phyloP scores from a whole-genome alignment of 2,113 vertebrate genomes.

The Trochalopteron elliotii region DNA sequence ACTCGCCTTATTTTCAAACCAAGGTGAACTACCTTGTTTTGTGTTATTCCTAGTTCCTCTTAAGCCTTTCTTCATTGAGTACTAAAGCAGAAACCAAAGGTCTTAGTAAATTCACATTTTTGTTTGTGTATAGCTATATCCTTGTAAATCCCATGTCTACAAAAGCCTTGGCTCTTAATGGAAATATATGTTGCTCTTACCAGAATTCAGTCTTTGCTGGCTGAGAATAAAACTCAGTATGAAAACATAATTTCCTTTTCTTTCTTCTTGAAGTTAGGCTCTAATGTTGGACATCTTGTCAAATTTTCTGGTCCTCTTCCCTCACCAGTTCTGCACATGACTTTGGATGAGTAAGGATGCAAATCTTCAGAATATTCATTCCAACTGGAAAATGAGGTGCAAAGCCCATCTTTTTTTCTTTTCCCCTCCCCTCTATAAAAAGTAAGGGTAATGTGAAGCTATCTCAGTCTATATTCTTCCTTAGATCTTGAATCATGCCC shows the following conservation, averaged over 20 bases:
- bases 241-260: neutral
- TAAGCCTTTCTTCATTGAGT: neutral
- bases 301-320: neutral
- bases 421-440: neutral
- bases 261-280: neutral
- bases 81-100: neutral
- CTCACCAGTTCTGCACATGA: neutral
- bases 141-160: neutral
- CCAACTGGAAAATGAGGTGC: neutral
- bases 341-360: neutral
- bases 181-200: neutral
- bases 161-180: neutral
- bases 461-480: neutral
- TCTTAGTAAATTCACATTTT: neutral
- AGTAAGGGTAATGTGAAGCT: neutral
- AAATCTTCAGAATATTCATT: neutral
- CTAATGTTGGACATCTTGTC: neutral
- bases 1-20: neutral
- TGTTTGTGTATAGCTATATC: neutral
- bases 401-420: neutral
- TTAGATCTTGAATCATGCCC: conserved; percentile 9
- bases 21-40: neutral
- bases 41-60: neutral
- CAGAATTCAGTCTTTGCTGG: neutral
- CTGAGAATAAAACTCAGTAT: neutral